Conservation (phyloP, 64 coral and sea anemone species). For the Orbicella faveolata region DNA sequence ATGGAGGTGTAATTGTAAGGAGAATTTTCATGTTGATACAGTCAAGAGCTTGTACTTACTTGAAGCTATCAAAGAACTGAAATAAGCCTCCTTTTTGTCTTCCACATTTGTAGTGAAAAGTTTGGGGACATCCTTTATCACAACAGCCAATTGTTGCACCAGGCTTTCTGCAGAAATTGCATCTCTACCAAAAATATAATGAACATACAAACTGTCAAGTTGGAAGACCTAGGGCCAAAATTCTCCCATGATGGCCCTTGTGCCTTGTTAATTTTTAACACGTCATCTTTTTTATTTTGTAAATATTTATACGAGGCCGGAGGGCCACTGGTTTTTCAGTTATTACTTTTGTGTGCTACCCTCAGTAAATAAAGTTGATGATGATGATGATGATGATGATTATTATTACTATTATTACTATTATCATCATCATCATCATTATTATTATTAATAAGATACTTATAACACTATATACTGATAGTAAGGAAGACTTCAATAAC, state of each 20-base stretch:
- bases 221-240: not conserved
- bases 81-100: slow-evolving; percentile 56
- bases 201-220: not conserved
- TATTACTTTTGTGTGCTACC: too few relatives aligned
- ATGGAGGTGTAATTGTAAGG: too few relatives aligned
- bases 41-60: slow-evolving; percentile 44
- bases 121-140: slow-evolving; percentile 43
- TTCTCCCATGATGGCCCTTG: not conserved
- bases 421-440: too few relatives aligned
- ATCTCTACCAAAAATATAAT: slow-evolving; percentile 48
- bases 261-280: not conserved
- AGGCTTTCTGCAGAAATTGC: slow-evolving; percentile 56
- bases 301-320: too few relatives aligned
- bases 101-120: slow-evolving; percentile 82
- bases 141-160: slow-evolving; percentile 84
- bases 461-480: too few relatives aligned
- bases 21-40: not conserved
- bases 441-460: too few relatives aligned
- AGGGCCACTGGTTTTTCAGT: too few relatives aligned
- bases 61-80: slow-evolving; percentile 87
- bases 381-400: too few relatives aligned
- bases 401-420: too few relatives aligned
- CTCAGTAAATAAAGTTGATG: too few relatives aligned
- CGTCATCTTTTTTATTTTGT: too few relatives aligned
- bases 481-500: not conserved